Base-by-base conservation (phyloP, 2,797 vertebrate genomes). In the Anisognathus igniventris region DNA sequence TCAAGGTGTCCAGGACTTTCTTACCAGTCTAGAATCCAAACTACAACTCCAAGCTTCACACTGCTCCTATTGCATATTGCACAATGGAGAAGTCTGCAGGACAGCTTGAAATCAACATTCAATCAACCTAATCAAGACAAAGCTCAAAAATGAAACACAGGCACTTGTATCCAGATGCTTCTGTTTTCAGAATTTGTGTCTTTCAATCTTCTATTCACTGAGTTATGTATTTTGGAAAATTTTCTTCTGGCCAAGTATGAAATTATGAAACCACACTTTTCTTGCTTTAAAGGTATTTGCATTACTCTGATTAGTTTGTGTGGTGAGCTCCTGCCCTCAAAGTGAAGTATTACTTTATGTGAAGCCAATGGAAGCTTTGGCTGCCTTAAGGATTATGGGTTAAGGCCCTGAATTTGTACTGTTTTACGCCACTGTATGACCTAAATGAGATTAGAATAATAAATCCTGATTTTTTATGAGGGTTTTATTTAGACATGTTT, bases 371-470 rank as follows among this genome's bases (percentile, higher is more conserved):
- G 65, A 91, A 87, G 84, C 62, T 89, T 91, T 92, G 71, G n/a
- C 53, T 92, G 68, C 78, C 78, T 74, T 78, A 81, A 75, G 84
- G 92, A 94, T 95, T 96, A 92, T 28, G 73, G 68, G 89, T 89
- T 96, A 95, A 90, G 68, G 76, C 62, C 89, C n/a, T 86, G 35
- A 40, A 60, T 90, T 94, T 72, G 65, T 77, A 62, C 61, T 86
- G 61, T 72, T 95, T 86, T 93, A 91, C 20, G 44, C 85, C 89
- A 94, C 76, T 92, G n/a, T 84, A 88, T 96, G 95, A 96, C 95
- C 87, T 90, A 96, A 95, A 97, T 95, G 91, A 95, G 95, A 93
- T 97, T 95, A 96, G 91, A 96, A 76, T 92, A 94, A 95, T 96
- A 97, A 96, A 96, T 94, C 94, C 93, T 92, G 95, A 86, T 96